Evolutionary conservation across 2,797 vertebrate genomes (phyloP).

Genomic region (Fringilla coelebs): DNA sequence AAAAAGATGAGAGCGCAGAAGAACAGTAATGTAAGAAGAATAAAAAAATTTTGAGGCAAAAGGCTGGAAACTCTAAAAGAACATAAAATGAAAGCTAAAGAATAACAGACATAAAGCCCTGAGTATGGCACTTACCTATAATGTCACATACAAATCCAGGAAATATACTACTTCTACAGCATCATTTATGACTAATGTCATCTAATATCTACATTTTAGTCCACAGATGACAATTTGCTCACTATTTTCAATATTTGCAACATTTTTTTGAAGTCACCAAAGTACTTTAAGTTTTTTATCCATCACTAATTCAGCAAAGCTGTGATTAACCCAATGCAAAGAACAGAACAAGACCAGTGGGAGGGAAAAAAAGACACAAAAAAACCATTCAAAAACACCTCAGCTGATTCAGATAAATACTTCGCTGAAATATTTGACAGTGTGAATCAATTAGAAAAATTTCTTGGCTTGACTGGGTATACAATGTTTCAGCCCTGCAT

Average conservation of each 20-base stretch:
- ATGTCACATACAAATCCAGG: not conserved
- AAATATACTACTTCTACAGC: not conserved
- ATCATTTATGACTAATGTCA: not conserved
- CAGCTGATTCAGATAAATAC: not conserved
- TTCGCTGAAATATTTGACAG: not conserved
- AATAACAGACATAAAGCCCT: not conserved
- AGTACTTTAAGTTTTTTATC: not conserved
- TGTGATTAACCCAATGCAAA: not conserved
- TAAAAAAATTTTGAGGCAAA: not conserved
- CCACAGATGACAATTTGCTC: not conserved
- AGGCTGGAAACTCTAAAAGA: not conserved
- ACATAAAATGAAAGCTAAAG: not conserved
- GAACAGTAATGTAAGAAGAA: not conserved
- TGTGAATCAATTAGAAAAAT: not conserved
- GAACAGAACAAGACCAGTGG: not conserved
- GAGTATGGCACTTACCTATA: not conserved
- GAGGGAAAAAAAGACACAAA: not conserved
- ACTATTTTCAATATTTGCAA: not conserved
- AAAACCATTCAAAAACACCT: not conserved
- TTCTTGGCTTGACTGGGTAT: not conserved
- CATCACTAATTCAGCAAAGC: not conserved
- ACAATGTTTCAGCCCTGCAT: not conserved
- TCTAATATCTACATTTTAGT: not conserved
- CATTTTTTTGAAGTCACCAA: not conserved
- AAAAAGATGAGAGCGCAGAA: not conserved